phyloP scores from a whole-genome alignment of 2,888 invertebrate genomes.

The Euplagia quadripunctaria region DNA sequence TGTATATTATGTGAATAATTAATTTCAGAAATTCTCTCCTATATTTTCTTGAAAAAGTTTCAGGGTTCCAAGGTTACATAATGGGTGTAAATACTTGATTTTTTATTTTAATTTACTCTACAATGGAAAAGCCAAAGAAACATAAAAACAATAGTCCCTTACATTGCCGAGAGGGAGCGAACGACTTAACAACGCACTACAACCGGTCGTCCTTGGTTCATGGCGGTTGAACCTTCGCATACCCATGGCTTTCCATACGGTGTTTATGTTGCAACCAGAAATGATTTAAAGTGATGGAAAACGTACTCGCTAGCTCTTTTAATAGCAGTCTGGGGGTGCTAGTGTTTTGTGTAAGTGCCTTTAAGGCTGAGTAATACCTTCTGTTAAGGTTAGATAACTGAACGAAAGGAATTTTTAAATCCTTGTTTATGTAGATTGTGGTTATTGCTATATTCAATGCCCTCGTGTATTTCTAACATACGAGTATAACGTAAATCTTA shows the following conservation, averaged over 20 bases:
- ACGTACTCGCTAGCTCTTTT: not conserved
- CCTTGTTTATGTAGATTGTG: not conserved
- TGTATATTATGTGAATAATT: no score
- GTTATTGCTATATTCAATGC: not conserved
- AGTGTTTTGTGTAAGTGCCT: not conserved
- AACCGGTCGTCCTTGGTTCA: constrained; percentile 64
- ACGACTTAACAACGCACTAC: constrained; percentile 28
- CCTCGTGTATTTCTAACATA: not conserved
- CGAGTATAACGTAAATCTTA: not conserved
- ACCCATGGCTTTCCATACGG: constrained; percentile 57
- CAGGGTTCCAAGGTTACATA: not conserved
- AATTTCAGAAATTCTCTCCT: not conserved
- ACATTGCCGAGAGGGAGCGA: constrained; percentile 34
- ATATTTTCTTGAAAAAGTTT: not conserved
- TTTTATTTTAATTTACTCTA: not conserved
- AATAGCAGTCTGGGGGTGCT: not conserved
- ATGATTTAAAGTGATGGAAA: constrained; percentile 35
- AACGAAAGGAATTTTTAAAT: not conserved
- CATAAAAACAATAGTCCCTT: constrained; percentile 19
- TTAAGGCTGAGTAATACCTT: not conserved
- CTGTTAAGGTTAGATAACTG: not conserved
- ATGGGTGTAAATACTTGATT: not conserved
- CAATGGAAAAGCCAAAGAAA: not conserved
- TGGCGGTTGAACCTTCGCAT: constrained; percentile 63
- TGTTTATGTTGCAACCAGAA: constrained; percentile 43